phyloP scores from a whole-genome alignment of 1,140 invertebrate genomes.

The Sitophilus oryzae region DNA sequence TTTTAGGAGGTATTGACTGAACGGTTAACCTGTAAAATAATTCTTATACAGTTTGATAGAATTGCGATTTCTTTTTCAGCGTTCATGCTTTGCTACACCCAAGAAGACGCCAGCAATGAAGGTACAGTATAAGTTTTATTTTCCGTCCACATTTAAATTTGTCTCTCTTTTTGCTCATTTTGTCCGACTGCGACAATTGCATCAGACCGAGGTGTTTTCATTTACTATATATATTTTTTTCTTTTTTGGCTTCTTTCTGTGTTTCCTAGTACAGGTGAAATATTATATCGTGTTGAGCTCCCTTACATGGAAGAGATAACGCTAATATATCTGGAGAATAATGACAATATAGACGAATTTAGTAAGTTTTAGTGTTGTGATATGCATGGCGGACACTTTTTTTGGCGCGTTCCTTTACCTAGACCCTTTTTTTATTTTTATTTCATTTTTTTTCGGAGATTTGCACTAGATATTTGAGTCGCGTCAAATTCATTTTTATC shows the following conservation, averaged over 20 bases:
- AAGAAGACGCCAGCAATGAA: conserved; percentile 81
- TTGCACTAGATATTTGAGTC: conserved; percentile 32
- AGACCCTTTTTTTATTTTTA: too few species aligned
- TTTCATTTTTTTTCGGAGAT: conserved; percentile 11
- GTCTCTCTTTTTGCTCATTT: not conserved
- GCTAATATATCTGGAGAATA: conserved; percentile 81
- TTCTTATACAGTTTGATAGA: conserved; percentile 32
- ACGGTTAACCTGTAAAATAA: not conserved
- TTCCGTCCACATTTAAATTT: conserved; percentile 2
- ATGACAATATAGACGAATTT: conserved; percentile 57
- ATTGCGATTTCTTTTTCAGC: conserved; percentile 61
- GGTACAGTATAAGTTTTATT: conserved; percentile 56
- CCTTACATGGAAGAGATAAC: conserved; percentile 85
- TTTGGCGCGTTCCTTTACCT: conserved; percentile 13
- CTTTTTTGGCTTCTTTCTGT: conserved; percentile 53
- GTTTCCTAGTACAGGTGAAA: conserved; percentile 71
- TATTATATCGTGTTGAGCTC: conserved; percentile 83
- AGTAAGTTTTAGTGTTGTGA: conserved; percentile 57
- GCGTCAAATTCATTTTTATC: conserved; percentile 18
- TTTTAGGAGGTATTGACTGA: not conserved
- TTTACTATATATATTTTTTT: conserved; percentile 46
- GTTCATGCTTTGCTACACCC: conserved; percentile 88
- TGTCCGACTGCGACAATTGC: not conserved
- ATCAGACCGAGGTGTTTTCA: conserved; percentile 12
- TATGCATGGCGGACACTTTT: conserved; percentile 42